phyloP scores from a whole-genome alignment of 1,140 invertebrate genomes.

The Drosophila persimilis region DNA sequence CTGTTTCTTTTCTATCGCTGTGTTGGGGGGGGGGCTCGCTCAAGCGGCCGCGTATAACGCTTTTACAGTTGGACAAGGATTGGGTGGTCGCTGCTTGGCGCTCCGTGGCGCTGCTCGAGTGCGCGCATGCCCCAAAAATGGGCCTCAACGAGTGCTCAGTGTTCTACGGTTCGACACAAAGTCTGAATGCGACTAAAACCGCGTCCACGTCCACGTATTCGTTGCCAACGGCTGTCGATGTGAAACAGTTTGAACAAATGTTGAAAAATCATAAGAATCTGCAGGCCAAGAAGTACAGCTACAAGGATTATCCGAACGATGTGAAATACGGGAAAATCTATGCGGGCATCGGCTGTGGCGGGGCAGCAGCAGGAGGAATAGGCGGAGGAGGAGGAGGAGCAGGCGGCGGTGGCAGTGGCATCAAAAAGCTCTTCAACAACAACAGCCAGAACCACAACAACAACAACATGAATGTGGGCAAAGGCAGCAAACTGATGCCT shows the following conservation, averaged over 20 bases:
- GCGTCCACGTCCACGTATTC: constrained; percentile 67
- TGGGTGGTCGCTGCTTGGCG: constrained; percentile 2
- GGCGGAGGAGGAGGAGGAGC: neutral
- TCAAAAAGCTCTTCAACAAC: constrained; percentile 60
- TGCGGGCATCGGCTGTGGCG: constrained; percentile 5
- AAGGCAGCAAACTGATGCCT: constrained; percentile 32
- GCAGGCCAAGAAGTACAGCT: constrained; percentile 69
- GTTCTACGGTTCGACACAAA: constrained; percentile 80
- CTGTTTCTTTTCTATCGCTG: neutral
- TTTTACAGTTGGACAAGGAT: constrained; percentile 48
- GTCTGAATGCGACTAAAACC: constrained; percentile 60
- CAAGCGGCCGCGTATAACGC: constrained; percentile 42
- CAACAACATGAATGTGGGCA: constrained; percentile 44
- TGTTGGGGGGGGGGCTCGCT: too few relatives aligned
- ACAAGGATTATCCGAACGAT: constrained; percentile 71
- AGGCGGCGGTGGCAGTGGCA: constrained; percentile 8
- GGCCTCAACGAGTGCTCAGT: constrained; percentile 80
- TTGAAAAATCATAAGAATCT: constrained; percentile 82
- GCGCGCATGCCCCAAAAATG: constrained; percentile 68
- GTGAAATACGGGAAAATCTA: constrained; percentile 70
- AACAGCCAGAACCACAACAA: constrained; percentile 30
- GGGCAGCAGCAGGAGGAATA: neutral
- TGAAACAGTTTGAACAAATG: constrained; percentile 75
- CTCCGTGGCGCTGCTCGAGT: constrained; percentile 6
- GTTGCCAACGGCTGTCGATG: constrained; percentile 67